Evolutionary conservation across 2,888 invertebrate genomes (phyloP), one percentile per base, ranked within the genome.

Genomic region (Drosophila borealis): DNA sequence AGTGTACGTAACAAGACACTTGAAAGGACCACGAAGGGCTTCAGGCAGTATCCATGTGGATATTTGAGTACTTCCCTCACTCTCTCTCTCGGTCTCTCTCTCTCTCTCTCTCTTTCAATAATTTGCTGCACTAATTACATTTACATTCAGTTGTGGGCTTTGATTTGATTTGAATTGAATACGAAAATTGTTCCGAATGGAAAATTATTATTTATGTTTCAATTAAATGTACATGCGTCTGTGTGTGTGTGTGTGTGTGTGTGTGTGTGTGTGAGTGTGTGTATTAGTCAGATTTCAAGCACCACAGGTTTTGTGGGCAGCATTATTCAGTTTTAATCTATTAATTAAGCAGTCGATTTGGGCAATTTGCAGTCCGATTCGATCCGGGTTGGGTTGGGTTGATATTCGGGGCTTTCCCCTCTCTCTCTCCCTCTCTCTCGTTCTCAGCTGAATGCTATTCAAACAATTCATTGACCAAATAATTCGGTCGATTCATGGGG

Each of bases 261-360:
- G 33, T 42, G 9, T 17, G 29, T 29, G 39, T 25, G 14, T 49
- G 46, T 33, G 42, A n/a, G 44, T 34, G 25, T 64, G 29, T 14
- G 36, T 11, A 17, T 36, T 4, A 37, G 51, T 25, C 33, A 57
- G 41, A 44, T 50, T 49, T 51, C 3, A 13, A 59, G 45, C 59
- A 55, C 48, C 42, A 41, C 41, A 50, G 67, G 56, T 45, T 49
- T 62, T 34, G 62, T 54, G 59, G 60, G 37, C 63, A 57, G 50
- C 62, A 75, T 78, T 79, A 85, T 86, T 86, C 65, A 60, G 74
- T 83, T 88, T 83, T 83, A 83, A 83, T 88, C 84, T 83, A 88
- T 88, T 88, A 80, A 88, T 83, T 88, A 83, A 71, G 84, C 74
- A 64, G 70, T 67, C 65, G 69, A 84, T 81, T 77, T 65, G 50